Evolutionary conservation across 2,797 vertebrate genomes (phyloP), one percentile per base, ranked within the genome.

Genomic region (Triplophysa yarkandensis): DNA sequence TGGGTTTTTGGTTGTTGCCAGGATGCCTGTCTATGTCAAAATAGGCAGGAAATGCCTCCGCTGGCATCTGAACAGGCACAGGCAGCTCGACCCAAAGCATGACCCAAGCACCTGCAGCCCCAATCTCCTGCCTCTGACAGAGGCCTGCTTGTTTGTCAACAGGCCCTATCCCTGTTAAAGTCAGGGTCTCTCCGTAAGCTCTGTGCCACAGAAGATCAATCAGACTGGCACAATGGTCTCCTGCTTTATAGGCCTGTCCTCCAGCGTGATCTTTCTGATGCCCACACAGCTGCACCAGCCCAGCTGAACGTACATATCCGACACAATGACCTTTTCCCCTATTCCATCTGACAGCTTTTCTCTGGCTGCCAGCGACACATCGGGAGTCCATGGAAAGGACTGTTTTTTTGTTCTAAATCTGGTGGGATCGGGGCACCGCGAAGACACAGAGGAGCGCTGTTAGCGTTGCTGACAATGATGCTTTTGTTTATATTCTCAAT

Each of bases 31-130:
- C 86, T 90, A 86, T 90, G 86, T 91, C 81, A 85, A 82, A 81
- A 87, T 85, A 88, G 89, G 87, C 89, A 92, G 90, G 91, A 92
- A 92, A 91, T 90, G 88, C 89, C 89, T 85, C 83, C 77, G 86
- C 68, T 92, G 91, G 91, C 91, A 91, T 89, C 83, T 87, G 84
- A 89, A 64, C 78, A 74, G 81, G 72, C 84, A 48, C 72, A 83
- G n/a, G 85, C 78, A 86, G 17, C 77, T 89, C 87, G 86, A 88
- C 85, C 88, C 88, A 83, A 57, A 89, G 87, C 83, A 86, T 91
- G 87, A 87, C 88, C 87, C 84, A 57, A 88, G 90, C 92, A 93
- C 92, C 92, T 93, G 92, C 88, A 80, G 83, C 85, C 87, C 81
- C 81, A 76, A 85, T 89, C 88, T 87, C 85, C 83, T 11, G 82